Evolutionary conservation across 2,888 invertebrate species (phyloP), one percentile per base, ranked within the genome.

Genomic region (Brachyopa scutellaris): DNA sequence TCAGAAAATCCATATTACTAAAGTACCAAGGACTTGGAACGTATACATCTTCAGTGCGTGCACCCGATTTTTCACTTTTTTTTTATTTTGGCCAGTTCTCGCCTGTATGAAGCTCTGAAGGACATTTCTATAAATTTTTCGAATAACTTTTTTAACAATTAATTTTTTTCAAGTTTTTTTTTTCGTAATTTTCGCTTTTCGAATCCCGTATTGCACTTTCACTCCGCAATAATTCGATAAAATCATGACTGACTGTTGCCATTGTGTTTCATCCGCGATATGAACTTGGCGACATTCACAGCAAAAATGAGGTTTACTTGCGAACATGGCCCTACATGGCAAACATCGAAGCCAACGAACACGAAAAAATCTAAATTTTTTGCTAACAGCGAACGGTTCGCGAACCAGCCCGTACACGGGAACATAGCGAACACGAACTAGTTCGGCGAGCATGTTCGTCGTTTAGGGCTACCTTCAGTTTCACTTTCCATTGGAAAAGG

Each of bases 21-120:
- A 64, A 49, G 17, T 49, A 51, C 64, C 64, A 64, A 51, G 51
- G 51, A n/a, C n/a, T 64, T 49, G 64, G 49, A 23, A 51, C 49
- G 29, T 49, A 64, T 11, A 66, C 9, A 11, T 66, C 51, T 7
- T 53, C 51, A 29, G 49, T 38, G 15, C 51, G 26, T 66, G 38
- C 40, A 36, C 19, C 66, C 15, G 38, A 66, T 66, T 66, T 66
- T 40, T 66, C 51, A 38, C 17, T n/a, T 51, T 40, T 29, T 51
- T 26, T 40, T 40, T 21, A 64, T 47, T 49, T 49, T 64, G 13
- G 6, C 11, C 7, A 64, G 21, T 64, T 64, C 62, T 11, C 42
- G 26, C 29, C 59, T 59, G 19, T 42, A 59, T 8, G 29, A 38
- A 11, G 36, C 36, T 36, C 38, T 36, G 6, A 42, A 29, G 1